Base-by-base conservation (phyloP, 1,140 invertebrate species). In the Periplaneta americana region DNA sequence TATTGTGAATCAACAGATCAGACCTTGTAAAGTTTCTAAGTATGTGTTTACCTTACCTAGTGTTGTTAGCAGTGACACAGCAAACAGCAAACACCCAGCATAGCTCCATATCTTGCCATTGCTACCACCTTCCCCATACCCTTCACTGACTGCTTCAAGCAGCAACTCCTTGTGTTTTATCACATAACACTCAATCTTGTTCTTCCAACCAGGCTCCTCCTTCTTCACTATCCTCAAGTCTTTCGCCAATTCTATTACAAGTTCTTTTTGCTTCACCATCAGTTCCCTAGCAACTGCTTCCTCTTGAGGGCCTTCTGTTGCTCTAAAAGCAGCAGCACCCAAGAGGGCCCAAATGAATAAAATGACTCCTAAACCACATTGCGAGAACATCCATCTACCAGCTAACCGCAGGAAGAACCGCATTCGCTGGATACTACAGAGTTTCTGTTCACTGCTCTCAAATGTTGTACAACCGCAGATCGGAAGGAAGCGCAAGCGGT, bases 11-110 rank as follows among this genome's bases (percentile, higher is more conserved):
- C n/a, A n/a, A n/a, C n/a, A n/a, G n/a, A n/a, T n/a, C n/a, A n/a
- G n/a, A n/a, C n/a, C n/a, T n/a, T n/a, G n/a, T n/a, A n/a, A n/a
- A n/a, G n/a, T n/a, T n/a, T n/a, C n/a, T n/a, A n/a, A n/a, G n/a
- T n/a, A n/a, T n/a, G 11, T 22, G 22, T 15, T 57, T 13, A 28
- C 83, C 85, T 86, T 86, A 92, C 91, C 92, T 34, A 92, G 85
- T n/a, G 91, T 92, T 6, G 91, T 92, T 32, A 93, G 86, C 28
- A 93, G 85, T 0, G 91, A 91, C 32, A 92, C 89, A 6, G 91
- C 88, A 84, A 92, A 92, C 15, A 93, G 86, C 17, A 92, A 83
- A 83, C 91, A 92, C n/a, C 92, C 92, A 1, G 91, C 88, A 85
- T 91, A 92, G 0, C 90, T 91, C 91, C 91, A 93, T 2, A 93